phyloP scores from a whole-genome alignment of 2,113 vertebrate species.

The Alces alces region DNA sequence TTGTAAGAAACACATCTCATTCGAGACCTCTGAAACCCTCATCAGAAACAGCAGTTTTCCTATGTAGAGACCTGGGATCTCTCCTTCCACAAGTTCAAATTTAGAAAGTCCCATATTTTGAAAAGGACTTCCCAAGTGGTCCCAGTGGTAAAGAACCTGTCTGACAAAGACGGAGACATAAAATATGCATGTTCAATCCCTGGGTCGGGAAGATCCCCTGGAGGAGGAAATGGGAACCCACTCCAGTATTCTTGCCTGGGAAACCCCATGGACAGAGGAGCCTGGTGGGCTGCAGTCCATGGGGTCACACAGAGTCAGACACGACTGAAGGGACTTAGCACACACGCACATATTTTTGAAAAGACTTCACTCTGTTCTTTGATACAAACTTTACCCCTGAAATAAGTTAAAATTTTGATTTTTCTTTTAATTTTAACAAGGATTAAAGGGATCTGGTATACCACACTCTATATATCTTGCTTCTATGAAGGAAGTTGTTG shows the following conservation, averaged over 20 bases:
- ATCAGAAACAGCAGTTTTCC: neutral
- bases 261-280: neutral
- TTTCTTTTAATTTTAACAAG: neutral
- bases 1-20: neutral
- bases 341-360: neutral
- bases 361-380: neutral
- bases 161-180: rapidly evolving
- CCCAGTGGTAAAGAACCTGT: neutral
- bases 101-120: neutral
- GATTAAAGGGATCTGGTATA: neutral
- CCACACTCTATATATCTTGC: neutral
- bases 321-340: neutral
- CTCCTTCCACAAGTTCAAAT: neutral
- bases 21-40: neutral
- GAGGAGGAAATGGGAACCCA: neutral
- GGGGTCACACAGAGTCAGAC: neutral
- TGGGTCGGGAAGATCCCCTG: neutral
- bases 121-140: neutral
- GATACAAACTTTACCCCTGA: neutral
- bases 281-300: neutral
- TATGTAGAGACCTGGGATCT: neutral
- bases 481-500: neutral
- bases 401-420: neutral
- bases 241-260: neutral
- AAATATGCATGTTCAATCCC: neutral